Percentiles rank a stretch among this genome's conserved stretches.
These are phyloP conservation scores for Gavia stellata DNA, from an alignment of 2,113 vertebrate species.

Conservation along the genomic window DNA sequence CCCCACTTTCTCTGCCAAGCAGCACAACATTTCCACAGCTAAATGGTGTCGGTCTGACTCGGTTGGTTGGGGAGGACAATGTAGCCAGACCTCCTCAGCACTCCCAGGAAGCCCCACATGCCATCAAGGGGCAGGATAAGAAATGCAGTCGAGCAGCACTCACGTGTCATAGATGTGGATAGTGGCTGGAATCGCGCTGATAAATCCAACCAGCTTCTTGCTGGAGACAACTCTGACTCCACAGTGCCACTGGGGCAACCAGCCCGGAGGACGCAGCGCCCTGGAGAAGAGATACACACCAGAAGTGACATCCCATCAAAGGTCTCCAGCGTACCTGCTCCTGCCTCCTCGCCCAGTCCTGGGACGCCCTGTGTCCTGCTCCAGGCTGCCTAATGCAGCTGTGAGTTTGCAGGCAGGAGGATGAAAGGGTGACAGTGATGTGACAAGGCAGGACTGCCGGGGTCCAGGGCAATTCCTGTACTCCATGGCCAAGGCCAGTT, in stretches of 20 bases:
- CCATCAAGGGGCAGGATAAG: neutral
- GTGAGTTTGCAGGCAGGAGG: neutral
- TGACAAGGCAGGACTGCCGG: neutral
- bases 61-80: neutral
- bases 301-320: neutral
- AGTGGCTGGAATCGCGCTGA: conserved; percentile 94
- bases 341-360: neutral
- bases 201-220: conserved; percentile 96
- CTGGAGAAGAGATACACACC: conserved; percentile 52
- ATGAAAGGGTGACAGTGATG: neutral
- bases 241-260: conserved; percentile 98
- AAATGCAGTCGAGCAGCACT: conserved; percentile 15
- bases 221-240: conserved; percentile 95
- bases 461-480: neutral
- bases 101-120: neutral
- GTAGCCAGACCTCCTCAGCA: fast-evolving
- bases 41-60: neutral
- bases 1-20: neutral
- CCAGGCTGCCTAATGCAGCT: fast-evolving
- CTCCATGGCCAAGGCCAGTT: neutral
- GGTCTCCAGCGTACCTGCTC: neutral
- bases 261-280: conserved; percentile 95
- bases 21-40: neutral
- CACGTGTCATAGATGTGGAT: conserved; percentile 94
- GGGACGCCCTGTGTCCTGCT: neutral